Evolutionary conservation across 2,888 invertebrate species (phyloP).

Genomic region (Loripinus fragilis): DNA sequence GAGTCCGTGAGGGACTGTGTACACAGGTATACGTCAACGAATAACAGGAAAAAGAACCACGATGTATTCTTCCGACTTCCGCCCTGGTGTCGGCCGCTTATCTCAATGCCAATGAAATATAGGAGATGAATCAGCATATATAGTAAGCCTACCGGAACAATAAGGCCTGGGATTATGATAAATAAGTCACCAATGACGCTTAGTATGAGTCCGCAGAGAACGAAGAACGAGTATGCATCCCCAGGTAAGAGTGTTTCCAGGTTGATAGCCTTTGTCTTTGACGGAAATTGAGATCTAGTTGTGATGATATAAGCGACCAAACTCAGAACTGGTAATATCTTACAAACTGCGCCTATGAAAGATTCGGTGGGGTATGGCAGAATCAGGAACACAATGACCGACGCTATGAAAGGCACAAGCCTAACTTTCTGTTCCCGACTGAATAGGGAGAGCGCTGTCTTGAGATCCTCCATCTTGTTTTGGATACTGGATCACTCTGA

Average conservation of each 20-base stretch:
- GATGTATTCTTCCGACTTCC: slow-evolving; percentile 48
- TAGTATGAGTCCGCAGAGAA: slow-evolving; percentile 61
- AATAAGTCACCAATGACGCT: slow-evolving; percentile 70
- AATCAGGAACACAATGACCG: slow-evolving; percentile 55
- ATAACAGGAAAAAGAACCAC: slow-evolving; percentile 55
- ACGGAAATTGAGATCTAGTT: slow-evolving; percentile 48
- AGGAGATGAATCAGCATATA: slow-evolving; percentile 66
- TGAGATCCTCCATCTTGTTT: slow-evolving; percentile 50
- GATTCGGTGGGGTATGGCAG: slow-evolving; percentile 67
- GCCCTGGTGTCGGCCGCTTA: slow-evolving; percentile 48
- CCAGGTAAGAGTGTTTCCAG: slow-evolving; percentile 52
- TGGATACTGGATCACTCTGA: neutral
- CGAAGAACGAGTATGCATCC: slow-evolving; percentile 58
- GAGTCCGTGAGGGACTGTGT: slow-evolving; percentile 55
- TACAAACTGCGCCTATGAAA: slow-evolving; percentile 66
- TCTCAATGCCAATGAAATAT: slow-evolving; percentile 62
- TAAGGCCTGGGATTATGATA: slow-evolving; percentile 51
- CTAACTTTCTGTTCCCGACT: slow-evolving; percentile 50
- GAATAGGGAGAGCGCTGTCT: slow-evolving; percentile 48
- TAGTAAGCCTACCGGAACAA: slow-evolving; percentile 64
- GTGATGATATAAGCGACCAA: slow-evolving; percentile 64
- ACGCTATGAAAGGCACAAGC: slow-evolving; percentile 65
- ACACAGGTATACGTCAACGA: slow-evolving; percentile 53
- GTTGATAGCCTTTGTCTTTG: slow-evolving; percentile 42
- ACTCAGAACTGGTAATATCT: slow-evolving; percentile 70